These are phyloP conservation scores for Chaetodon auriga DNA, from an alignment of 2,113 vertebrate species.

Conservation along the genomic window DNA sequence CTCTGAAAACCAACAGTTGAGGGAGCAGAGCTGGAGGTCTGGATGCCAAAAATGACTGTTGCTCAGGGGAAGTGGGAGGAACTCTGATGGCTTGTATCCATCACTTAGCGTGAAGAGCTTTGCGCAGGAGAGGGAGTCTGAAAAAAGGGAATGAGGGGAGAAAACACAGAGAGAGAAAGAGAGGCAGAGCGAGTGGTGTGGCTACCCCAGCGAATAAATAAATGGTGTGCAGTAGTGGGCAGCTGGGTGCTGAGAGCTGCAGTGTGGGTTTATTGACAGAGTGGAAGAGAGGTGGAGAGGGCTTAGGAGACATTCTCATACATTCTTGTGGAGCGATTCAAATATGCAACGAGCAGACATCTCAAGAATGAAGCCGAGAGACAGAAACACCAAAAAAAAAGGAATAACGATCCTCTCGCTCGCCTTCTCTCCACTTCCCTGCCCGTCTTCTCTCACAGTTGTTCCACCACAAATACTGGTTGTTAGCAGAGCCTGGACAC, in stretches of 20 bases:
- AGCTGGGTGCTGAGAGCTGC: constrained; percentile 74
- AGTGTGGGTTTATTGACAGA: constrained; percentile 82
- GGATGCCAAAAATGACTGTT: constrained; percentile 56
- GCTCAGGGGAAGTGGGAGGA: not conserved
- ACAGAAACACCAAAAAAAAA: constrained; percentile 5
- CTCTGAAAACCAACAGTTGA: constrained; percentile 59
- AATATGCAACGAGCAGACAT: constrained; percentile 60
- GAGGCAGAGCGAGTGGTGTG: constrained; percentile 50
- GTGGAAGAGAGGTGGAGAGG: constrained; percentile 58
- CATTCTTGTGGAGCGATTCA: constrained; percentile 58
- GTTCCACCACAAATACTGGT: constrained; percentile 34
- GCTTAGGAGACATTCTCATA: constrained; percentile 55
- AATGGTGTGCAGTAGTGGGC: constrained; percentile 75
- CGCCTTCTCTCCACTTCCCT: not conserved
- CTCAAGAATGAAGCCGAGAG: constrained; percentile 50
- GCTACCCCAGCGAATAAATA: constrained; percentile 80
- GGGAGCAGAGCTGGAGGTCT: constrained; percentile 31
- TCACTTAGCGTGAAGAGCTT: constrained; percentile 64
- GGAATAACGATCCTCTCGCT: not conserved
- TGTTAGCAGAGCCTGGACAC: constrained; percentile 43
- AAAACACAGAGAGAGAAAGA: constrained; percentile 39
- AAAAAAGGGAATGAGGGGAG: constrained; percentile 42
- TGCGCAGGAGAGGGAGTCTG: constrained; percentile 41
- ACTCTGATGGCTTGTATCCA: constrained; percentile 50
- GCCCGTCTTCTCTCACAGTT: constrained; percentile 5